Conservation (phyloP, 2,888 invertebrate genomes). For the Amitus sp. region DNA sequence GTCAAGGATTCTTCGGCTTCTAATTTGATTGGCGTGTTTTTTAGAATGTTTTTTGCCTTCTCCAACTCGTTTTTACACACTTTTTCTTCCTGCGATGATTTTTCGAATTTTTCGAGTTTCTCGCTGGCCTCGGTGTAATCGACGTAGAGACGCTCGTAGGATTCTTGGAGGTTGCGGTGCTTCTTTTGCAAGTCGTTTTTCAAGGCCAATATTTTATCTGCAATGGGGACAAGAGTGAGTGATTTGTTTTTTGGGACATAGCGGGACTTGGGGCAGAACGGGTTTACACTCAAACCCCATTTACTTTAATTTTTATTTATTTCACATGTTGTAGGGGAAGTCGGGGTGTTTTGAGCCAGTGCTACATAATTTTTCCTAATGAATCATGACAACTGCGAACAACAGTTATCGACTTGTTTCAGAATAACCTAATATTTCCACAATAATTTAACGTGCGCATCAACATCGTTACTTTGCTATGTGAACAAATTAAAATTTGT, state of each 20-base stretch:
- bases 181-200: conserved; percentile 68
- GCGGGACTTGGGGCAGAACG: too few relatives aligned
- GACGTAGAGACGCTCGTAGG: conserved; percentile 66
- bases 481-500: too few relatives aligned
- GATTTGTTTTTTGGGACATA: not conserved
- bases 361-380: too few relatives aligned
- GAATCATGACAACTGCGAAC: too few relatives aligned
- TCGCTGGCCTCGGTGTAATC: conserved; percentile 59
- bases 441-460: too few relatives aligned
- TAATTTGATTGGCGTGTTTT: conserved; percentile 60
- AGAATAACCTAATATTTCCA: too few relatives aligned
- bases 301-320: too few relatives aligned
- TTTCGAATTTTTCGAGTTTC: conserved; percentile 45
- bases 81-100: conserved; percentile 14
- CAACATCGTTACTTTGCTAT: too few relatives aligned
- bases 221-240: conserved; percentile 20
- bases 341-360: too few relatives aligned
- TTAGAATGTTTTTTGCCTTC: conserved; percentile 61
- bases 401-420: too few relatives aligned
- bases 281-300: too few relatives aligned
- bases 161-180: conserved; percentile 68
- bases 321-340: too few relatives aligned
- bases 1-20: conserved; percentile 56
- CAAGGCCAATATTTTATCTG: conserved; percentile 61
- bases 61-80: conserved; percentile 44